Evolutionary conservation across 2,797 vertebrate genomes (phyloP).

Genomic region (Gymnoscopelus braueri): DNA sequence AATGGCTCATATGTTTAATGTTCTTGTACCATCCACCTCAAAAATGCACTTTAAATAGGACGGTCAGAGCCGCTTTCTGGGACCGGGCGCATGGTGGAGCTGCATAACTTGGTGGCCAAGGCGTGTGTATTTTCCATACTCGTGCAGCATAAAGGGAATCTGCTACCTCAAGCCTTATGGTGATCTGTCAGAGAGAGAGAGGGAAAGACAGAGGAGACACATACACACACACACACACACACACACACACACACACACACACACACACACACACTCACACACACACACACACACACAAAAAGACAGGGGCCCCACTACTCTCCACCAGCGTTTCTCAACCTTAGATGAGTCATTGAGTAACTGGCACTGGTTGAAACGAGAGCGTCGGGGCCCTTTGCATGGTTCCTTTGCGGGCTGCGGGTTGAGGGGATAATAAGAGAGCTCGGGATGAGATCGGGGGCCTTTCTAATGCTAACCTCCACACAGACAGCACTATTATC

Average conservation of each 20-base stretch:
- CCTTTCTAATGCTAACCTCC: slow-evolving; percentile 78
- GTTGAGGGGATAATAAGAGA: slow-evolving; percentile 84
- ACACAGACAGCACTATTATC: slow-evolving; percentile 79
- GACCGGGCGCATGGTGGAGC: slow-evolving; percentile 46
- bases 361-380: slow-evolving; percentile 76
- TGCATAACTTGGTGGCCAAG: slow-evolving; percentile 70
- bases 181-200: slow-evolving; percentile 63
- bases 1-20: slow-evolving; percentile 46
- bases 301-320: slow-evolving; percentile 74
- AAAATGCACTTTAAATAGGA: slow-evolving; percentile 65
- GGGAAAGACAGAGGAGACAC: slow-evolving; percentile 33
- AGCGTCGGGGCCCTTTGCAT: slow-evolving; percentile 46
- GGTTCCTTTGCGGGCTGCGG: slow-evolving; percentile 69
- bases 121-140: slow-evolving; percentile 72
- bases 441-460: slow-evolving; percentile 72
- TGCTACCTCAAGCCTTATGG: slow-evolving; percentile 64
- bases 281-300: no score
- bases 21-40: slow-evolving; percentile 55
- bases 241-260: slow-evolving; percentile 66
- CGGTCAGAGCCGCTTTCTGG: slow-evolving; percentile 57
- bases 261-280: slow-evolving; percentile 62
- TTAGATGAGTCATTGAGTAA: slow-evolving; percentile 74
- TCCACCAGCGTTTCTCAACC: slow-evolving; percentile 69
- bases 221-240: slow-evolving; percentile 43
- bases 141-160: slow-evolving; percentile 57